phyloP scores from a whole-genome alignment of 2,113 vertebrate genomes.

The Mastomys coucha region DNA sequence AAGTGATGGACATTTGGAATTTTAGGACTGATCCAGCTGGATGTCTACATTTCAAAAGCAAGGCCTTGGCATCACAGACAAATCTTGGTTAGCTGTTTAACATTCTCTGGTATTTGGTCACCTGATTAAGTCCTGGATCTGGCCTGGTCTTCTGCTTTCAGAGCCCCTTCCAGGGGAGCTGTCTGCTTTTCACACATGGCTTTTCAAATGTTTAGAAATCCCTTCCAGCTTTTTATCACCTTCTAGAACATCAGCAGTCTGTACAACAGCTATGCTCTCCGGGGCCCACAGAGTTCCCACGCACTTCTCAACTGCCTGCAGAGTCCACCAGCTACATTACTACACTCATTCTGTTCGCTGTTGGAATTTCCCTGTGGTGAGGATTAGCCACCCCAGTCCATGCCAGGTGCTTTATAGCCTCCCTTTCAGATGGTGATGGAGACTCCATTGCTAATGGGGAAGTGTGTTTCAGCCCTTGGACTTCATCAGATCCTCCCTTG shows the following conservation, averaged over 20 bases:
- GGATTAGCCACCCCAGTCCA: background rate
- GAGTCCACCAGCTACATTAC: background rate
- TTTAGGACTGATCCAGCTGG: background rate
- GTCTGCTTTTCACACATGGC: background rate
- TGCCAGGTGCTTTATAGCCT: background rate
- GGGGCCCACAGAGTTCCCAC: background rate
- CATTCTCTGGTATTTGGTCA: background rate
- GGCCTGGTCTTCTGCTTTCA: background rate
- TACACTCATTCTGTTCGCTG: too few species aligned
- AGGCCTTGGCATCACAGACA: background rate
- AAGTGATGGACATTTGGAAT: background rate
- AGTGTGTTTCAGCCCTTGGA: background rate
- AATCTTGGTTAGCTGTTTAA: background rate
- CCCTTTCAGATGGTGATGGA: background rate
- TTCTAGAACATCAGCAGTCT: background rate
- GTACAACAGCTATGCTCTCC: background rate
- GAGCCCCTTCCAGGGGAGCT: background rate
- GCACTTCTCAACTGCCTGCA: background rate
- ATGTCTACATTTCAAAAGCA: background rate
- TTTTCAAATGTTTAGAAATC: background rate
- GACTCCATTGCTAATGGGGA: background rate
- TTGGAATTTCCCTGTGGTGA: background rate
- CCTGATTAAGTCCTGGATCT: background rate
- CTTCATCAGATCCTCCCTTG: background rate
- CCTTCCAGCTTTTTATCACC: background rate